These are phyloP conservation scores for Polyergus mexicanus DNA, from an alignment of 1,140 invertebrate genomes.

Conservation along the genomic window DNA sequence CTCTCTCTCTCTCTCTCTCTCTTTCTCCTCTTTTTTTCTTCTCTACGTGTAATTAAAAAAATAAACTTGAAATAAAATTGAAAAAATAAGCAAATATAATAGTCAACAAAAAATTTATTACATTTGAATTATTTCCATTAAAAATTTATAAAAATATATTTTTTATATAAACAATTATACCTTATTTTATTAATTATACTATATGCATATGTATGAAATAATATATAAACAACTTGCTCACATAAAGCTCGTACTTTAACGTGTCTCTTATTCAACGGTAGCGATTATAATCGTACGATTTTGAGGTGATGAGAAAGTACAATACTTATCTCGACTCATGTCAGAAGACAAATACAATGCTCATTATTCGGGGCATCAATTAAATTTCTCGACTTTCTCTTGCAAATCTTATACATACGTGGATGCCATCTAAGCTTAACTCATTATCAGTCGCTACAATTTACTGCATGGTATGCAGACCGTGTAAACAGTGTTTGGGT, in stretches of 20 bases:
- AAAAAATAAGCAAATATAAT: no score
- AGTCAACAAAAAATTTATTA: no score
- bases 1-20: no score
- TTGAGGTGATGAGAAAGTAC: conserved; percentile 57
- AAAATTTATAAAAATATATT: neutral
- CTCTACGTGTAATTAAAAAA: no score
- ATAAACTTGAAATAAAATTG: no score
- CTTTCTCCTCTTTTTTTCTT: no score
- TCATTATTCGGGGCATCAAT: conserved; percentile 2
- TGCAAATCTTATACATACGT: neutral
- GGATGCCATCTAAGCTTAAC: neutral
- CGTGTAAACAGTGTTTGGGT: conserved; percentile 58
- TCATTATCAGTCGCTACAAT: neutral
- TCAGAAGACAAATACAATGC: conserved; percentile 60
- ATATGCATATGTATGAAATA: neutral
- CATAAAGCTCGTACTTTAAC: neutral
- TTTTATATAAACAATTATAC: neutral
- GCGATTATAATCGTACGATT: conserved; percentile 13
- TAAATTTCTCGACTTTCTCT: conserved; percentile 65
- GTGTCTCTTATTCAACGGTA: neutral
- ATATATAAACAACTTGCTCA: conserved; percentile 6
- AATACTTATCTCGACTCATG: conserved; percentile 22
- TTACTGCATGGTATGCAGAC: conserved; percentile 55
- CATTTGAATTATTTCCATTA: no score
- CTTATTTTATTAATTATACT: neutral